Percentiles rank a stretch among this genome's conserved stretches.
These are phyloP conservation scores for Mechanitis messenoides DNA, from an alignment of 2,888 invertebrate species.

Conservation along the genomic window DNA sequence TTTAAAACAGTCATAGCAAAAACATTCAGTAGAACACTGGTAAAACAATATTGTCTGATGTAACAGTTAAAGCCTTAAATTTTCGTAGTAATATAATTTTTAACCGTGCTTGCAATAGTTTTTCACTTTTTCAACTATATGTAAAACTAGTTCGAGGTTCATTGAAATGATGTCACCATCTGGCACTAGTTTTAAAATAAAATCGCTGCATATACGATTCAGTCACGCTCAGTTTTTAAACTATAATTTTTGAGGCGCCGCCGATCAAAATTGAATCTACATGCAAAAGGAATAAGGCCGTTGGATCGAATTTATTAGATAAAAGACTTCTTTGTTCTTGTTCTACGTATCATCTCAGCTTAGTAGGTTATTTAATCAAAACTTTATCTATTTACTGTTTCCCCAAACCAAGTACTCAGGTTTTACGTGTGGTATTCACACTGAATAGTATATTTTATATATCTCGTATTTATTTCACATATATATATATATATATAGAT, in stretches of 20 bases:
- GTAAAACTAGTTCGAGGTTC: slow-evolving; percentile 3
- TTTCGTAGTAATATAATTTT: neutral
- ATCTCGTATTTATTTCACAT: neutral
- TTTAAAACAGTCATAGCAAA: too few relatives aligned
- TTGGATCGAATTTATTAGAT: slow-evolving; percentile 38
- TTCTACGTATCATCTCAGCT: slow-evolving; percentile 9
- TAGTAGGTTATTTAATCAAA: slow-evolving; percentile 12
- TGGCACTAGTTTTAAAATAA: slow-evolving; percentile 18
- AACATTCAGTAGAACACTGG: too few relatives aligned
- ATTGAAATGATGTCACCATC: slow-evolving; percentile 17
- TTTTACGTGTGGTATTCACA: neutral
- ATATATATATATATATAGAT: neutral
- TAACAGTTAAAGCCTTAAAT: neutral
- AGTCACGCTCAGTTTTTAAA: slow-evolving; percentile 18
- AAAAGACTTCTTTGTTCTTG: slow-evolving; percentile 10
- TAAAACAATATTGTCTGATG: neutral
- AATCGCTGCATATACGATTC: slow-evolving; percentile 19
- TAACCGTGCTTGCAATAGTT: neutral
- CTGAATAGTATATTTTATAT: neutral
- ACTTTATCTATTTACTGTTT: slow-evolving; percentile 12
- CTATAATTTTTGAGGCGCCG: slow-evolving; percentile 6
- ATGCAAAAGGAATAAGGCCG: slow-evolving; percentile 37
- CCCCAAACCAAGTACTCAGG: neutral
- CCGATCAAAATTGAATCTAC: slow-evolving; percentile 27
- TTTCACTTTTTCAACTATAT: slow-evolving; percentile 1